Conservation (phyloP, 2,888 invertebrate genomes). For the Drosophila bunnanda region DNA sequence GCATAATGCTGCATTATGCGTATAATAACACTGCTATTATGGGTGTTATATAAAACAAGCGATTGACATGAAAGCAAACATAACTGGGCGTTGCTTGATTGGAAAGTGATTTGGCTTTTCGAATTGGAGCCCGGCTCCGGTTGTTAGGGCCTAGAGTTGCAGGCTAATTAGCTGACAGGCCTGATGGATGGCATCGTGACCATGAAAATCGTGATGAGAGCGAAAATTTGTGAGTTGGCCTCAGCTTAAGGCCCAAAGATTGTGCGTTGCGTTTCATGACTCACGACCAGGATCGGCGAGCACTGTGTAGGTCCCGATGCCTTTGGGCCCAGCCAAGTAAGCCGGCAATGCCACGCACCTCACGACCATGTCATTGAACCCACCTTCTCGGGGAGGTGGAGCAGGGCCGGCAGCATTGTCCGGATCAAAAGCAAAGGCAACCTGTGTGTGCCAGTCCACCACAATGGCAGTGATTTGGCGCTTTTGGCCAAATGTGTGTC, state of each 20-base stretch:
- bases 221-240: background rate
- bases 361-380: slow-evolving; percentile 32
- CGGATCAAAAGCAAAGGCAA: slow-evolving; percentile 53
- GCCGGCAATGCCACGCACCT: slow-evolving; percentile 23
- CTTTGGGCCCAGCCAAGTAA: slow-evolving; percentile 19
- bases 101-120: slow-evolving; percentile 65
- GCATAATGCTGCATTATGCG: slow-evolving; percentile 72
- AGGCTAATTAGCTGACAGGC: slow-evolving; percentile 41
- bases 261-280: slow-evolving; percentile 41
- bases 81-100: slow-evolving; percentile 71
- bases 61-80: slow-evolving; percentile 70
- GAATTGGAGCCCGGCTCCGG: slow-evolving; percentile 18
- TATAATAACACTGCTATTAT: slow-evolving; percentile 66
- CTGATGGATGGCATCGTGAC: slow-evolving; percentile 59
- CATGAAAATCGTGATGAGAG: slow-evolving; percentile 67
- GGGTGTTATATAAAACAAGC: slow-evolving; percentile 66
- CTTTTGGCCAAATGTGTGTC: slow-evolving; percentile 52
- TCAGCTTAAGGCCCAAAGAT: slow-evolving; percentile 1
- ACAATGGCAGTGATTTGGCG: slow-evolving; percentile 67
- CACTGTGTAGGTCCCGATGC: slow-evolving; percentile 12
- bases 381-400: slow-evolving; percentile 27
- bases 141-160: slow-evolving; percentile 7
- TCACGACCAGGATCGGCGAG: slow-evolving; percentile 37
- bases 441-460: slow-evolving; percentile 18
- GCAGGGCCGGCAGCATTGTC: slow-evolving; percentile 34